These are phyloP conservation scores for Heteromyza rotundicornis DNA, from an alignment of 2,888 invertebrate genomes.

Conservation along the genomic window DNA sequence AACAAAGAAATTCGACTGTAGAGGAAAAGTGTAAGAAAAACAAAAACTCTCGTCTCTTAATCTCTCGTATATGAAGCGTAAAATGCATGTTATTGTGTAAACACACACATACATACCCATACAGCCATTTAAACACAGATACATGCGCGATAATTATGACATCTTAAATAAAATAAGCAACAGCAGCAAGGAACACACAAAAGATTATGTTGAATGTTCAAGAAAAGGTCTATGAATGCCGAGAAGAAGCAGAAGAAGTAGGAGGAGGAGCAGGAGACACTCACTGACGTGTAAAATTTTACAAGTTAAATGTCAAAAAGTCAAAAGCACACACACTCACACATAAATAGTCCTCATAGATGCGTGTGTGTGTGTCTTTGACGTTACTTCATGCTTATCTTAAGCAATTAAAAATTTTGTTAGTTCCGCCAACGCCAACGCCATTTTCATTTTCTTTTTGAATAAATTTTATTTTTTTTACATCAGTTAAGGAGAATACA, in stretches of 20 bases:
- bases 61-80: conserved; percentile 46
- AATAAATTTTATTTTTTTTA: too few species aligned
- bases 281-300: conserved; percentile 56
- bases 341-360: too few species aligned
- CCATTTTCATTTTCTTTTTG: not conserved
- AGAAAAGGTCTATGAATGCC: conserved; percentile 25
- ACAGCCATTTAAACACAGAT: not conserved
- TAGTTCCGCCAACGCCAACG: conserved; percentile 10
- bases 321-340: conserved; percentile 29
- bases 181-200: conserved; percentile 11
- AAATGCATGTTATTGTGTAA: conserved; percentile 51
- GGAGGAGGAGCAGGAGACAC: conserved; percentile 1
- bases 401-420: conserved; percentile 52
- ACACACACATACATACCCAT: conserved; percentile 30
- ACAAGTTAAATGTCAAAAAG: conserved; percentile 38
- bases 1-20: conserved; percentile 1
- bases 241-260: conserved; percentile 8
- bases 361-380: conserved; percentile 34
- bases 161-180: conserved; percentile 2
- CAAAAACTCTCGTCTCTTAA: not conserved
- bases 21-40: not conserved
- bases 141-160: conserved; percentile 12
- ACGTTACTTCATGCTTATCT: conserved; percentile 50
- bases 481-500: too few species aligned
- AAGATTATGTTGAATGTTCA: too few species aligned